phyloP scores from a whole-genome alignment of 2,888 invertebrate species.

The Metacarcinus magister region DNA sequence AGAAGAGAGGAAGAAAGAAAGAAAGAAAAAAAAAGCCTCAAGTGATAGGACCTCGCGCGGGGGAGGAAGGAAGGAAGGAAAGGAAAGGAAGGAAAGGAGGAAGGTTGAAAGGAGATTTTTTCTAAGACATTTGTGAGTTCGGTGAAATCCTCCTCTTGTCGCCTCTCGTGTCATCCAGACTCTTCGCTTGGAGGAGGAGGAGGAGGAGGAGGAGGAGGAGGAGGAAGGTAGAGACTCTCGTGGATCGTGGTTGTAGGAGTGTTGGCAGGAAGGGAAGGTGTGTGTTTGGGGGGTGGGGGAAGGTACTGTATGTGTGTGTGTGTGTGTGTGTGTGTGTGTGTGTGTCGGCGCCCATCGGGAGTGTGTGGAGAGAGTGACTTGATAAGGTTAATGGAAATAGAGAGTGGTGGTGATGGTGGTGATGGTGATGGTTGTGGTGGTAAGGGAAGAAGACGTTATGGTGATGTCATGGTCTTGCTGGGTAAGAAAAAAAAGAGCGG shows the following conservation, averaged over 20 bases:
- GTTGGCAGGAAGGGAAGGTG: background rate
- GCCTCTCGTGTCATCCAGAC: background rate
- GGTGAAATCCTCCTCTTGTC: background rate
- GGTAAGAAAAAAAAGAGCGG: too few relatives aligned
- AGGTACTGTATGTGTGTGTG: too few relatives aligned
- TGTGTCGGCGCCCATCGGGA: background rate
- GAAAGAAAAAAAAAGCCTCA: background rate
- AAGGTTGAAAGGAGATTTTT: background rate
- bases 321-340: too few relatives aligned
- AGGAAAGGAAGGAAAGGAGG: background rate
- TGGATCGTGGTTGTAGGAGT: background rate
- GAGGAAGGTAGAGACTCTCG: background rate
- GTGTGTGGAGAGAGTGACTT: background rate
- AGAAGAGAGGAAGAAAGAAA: background rate
- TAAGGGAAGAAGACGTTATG: background rate
- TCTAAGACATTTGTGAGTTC: background rate
- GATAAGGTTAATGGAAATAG: slow-evolving; percentile 9
- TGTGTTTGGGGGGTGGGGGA: background rate
- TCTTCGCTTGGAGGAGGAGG: background rate
- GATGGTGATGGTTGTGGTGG: background rate
- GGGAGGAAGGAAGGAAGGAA: background rate
- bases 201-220: background rate
- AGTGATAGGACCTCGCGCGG: background rate
- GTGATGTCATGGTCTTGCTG: background rate
- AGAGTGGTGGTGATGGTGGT: background rate